These are phyloP conservation scores for Parnassius glacialis DNA, from an alignment of 2,888 invertebrate genomes.

Conservation along the genomic window DNA sequence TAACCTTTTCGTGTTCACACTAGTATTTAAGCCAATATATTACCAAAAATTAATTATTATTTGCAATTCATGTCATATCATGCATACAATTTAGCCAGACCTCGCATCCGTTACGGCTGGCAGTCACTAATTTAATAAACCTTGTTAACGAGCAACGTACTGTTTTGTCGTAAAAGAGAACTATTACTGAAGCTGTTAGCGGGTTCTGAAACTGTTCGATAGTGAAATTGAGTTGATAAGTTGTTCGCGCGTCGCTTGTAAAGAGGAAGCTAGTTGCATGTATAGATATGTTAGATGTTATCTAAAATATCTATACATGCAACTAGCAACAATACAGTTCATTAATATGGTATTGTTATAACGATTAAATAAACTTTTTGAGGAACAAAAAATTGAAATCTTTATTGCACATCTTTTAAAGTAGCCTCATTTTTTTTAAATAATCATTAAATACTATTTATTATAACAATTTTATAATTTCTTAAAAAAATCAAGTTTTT, in stretches of 20 bases:
- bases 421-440: no score
- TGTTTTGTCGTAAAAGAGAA: constrained; percentile 17
- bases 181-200: constrained; percentile 25
- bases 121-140: constrained; percentile 18
- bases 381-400: no score
- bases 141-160: constrained; percentile 5
- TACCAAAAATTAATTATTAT: not conserved
- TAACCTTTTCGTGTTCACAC: no score
- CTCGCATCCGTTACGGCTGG: constrained; percentile 3
- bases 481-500: no score
- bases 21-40: no score
- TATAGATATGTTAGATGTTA: not conserved
- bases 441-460: no score
- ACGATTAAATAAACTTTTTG: not conserved
- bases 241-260: constrained; percentile 8
- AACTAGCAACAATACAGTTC: not conserved
- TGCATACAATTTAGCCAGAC: not conserved
- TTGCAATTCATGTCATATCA: not conserved
- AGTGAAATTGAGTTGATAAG: constrained; percentile 17
- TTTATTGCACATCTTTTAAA: no score
- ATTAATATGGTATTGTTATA: not conserved
- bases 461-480: no score
- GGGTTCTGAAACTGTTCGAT: constrained; percentile 13
- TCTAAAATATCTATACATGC: no score
- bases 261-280: not conserved